Evolutionary conservation across 2,113 vertebrate genomes (phyloP), one percentile per base, ranked within the genome.

Genomic region (Cyanocitta stelleri): DNA sequence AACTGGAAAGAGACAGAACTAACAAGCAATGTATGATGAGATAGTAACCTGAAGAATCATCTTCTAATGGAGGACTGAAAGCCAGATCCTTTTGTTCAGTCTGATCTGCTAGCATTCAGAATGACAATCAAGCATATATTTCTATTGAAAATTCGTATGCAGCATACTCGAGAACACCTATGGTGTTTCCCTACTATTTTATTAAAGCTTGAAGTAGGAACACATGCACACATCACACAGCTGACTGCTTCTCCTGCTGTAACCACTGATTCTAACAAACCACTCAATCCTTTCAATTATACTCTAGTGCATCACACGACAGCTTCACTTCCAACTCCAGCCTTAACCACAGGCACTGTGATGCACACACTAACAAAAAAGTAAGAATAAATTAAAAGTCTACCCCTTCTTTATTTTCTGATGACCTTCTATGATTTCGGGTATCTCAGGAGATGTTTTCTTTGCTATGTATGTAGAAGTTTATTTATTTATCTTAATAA

Each of bases 261-360:
- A 89, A 96, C 24, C 27, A 46, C 33, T 0, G 5, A 51, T 87
- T 75, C 55, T 48, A 72, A 75, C 11, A 30, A 30, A 17, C 6
- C 24, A 24, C 19, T 93, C 33, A 41, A 18, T 18, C 30, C 85
- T 81, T 89, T 74, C 51, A 43, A 23, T 87, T 78, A 48, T 12
- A 55, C 18, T 39, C n/a, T 4, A 37, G 8, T 14, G 11, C 51
- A n/a, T 48, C 62, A 52, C 52, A 35, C 0, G 0, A 67, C 56
- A 87, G 20, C 33, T 88, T 77, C 76, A 58, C 41, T 16, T 55
- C 64, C 52, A 87, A 6, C 11, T 52, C 39, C 3, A 3, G 16
- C 33, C 24, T 86, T 55, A 82, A 39, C 19, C 2, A 2, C 19
- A 4, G 10, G 17, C 35, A 10, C 26, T 77, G 32, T 35, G 69